These are phyloP conservation scores for Sphenodon punctatus DNA, from an alignment of 2,797 vertebrate genomes.

Conservation along the genomic window DNA sequence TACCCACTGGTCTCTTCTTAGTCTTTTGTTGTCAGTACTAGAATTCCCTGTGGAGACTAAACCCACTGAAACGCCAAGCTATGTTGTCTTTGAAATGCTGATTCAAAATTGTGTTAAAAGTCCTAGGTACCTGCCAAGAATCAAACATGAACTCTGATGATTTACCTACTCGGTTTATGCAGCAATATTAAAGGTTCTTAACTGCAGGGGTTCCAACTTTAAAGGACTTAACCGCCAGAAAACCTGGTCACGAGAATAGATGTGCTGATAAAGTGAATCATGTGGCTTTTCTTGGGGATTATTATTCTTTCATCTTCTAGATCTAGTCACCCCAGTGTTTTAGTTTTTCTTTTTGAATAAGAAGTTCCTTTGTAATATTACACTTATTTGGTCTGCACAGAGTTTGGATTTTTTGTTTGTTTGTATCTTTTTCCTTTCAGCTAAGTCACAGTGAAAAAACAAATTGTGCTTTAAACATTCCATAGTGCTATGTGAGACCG, in stretches of 20 bases:
- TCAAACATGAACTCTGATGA: background rate
- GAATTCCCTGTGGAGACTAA: background rate
- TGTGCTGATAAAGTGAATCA: background rate
- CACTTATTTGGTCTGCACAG: background rate
- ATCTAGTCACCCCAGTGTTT: background rate
- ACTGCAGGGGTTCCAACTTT: background rate
- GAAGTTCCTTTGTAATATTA: background rate
- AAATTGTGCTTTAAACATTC: background rate
- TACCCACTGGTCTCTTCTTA: background rate
- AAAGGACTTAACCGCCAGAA: background rate
- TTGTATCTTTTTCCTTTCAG: background rate
- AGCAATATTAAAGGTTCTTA: background rate
- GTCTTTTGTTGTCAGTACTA: background rate
- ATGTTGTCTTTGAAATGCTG: background rate
- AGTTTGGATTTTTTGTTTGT: background rate
- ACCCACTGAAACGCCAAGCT: background rate
- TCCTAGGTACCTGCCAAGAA: background rate
- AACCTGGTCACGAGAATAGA: background rate
- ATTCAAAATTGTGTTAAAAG: background rate
- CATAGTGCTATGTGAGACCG: background rate
- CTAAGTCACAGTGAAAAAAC: background rate
- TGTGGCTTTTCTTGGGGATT: background rate
- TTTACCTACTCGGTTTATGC: background rate
- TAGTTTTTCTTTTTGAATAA: background rate
- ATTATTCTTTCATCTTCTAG: background rate